Evolutionary conservation across 2,888 invertebrate species (phyloP).

Genomic region (Punctoribates punctum): DNA sequence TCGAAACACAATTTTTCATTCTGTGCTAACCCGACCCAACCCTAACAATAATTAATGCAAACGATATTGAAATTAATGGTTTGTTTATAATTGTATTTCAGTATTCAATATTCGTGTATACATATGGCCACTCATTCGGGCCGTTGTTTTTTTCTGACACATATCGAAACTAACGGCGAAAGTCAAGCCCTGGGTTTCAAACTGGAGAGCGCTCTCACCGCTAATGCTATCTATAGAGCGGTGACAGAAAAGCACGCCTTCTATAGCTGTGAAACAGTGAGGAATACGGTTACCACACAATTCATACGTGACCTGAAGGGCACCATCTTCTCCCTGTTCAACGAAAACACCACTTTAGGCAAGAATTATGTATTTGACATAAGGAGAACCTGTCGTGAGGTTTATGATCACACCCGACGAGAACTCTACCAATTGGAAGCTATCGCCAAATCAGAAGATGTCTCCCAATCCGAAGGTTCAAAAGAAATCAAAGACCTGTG

Average conservation of each 20-base stretch:
- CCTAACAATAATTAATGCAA: constrained; percentile 1
- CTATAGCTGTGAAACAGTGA: constrained; percentile 85
- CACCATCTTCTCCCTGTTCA: constrained; percentile 83
- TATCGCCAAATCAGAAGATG: not conserved
- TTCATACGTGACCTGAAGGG: constrained; percentile 85
- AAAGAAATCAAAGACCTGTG: not conserved
- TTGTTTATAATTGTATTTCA: constrained; percentile 45
- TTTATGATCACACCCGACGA: constrained; percentile 79
- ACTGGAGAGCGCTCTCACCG: constrained; percentile 73
- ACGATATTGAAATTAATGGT: not conserved
- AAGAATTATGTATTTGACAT: constrained; percentile 89
- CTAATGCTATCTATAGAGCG: constrained; percentile 75
- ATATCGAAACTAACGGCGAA: constrained; percentile 51
- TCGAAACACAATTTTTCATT: too few relatives aligned
- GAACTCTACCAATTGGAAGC: constrained; percentile 62
- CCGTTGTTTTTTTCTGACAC: constrained; percentile 51
- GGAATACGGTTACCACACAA: constrained; percentile 80
- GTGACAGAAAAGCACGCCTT: constrained; percentile 89
- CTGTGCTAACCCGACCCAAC: too few relatives aligned
- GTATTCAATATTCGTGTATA: constrained; percentile 52
- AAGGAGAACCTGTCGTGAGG: constrained; percentile 78
- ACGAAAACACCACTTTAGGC: constrained; percentile 77
- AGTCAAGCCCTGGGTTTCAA: constrained; percentile 68
- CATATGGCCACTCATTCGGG: constrained; percentile 52
- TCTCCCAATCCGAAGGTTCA: not conserved